Conservation (phyloP, 1,140 invertebrate species). For the Proctacanthus coquilletti region DNA sequence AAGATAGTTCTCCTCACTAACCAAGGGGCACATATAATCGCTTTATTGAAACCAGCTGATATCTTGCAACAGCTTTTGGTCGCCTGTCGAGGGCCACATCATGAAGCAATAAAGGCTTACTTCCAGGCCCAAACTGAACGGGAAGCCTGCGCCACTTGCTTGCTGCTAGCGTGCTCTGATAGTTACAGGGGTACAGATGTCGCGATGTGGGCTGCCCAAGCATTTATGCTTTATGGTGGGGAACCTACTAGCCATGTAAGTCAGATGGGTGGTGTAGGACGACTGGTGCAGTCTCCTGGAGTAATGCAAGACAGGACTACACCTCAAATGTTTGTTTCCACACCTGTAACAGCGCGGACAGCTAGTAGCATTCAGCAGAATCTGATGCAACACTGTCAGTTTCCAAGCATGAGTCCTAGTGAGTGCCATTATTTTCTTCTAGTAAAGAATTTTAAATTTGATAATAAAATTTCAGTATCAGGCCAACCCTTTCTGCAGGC, state of each 20-base stretch:
- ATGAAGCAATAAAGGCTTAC: slow-evolving; percentile 67
- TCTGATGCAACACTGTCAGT: slow-evolving; percentile 8
- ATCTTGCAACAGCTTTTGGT: slow-evolving; percentile 63
- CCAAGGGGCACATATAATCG: slow-evolving; percentile 69
- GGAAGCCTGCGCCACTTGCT: slow-evolving; percentile 76
- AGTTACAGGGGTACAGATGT: slow-evolving; percentile 51
- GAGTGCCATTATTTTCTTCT: slow-evolving; percentile 6
- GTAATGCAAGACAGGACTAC: slow-evolving; percentile 3
- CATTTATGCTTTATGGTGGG: slow-evolving; percentile 84
- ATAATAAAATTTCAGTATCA: slow-evolving; percentile 1
- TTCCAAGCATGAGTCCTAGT: slow-evolving; percentile 23
- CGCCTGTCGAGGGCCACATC: slow-evolving; percentile 69
- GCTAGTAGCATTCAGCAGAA: slow-evolving; percentile 2
- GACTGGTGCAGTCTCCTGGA: not conserved
- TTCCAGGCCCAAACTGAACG: slow-evolving; percentile 68
- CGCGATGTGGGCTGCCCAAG: slow-evolving; percentile 75
- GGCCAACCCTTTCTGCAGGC: slow-evolving; percentile 9
- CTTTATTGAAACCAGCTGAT: slow-evolving; percentile 73
- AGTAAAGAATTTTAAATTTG: slow-evolving; percentile 3
- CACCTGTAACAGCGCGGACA: slow-evolving; percentile 18
- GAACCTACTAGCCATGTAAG: slow-evolving; percentile 36
- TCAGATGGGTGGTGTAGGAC: not conserved
- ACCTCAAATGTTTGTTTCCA: slow-evolving; percentile 23
- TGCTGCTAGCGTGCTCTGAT: slow-evolving; percentile 69
- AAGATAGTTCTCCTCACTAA: slow-evolving; percentile 76